Percentiles rank a stretch among this genome's conserved stretches.
Conservation (phyloP, 1,140 invertebrate genomes). For the Rhagoletis pomonella region DNA sequence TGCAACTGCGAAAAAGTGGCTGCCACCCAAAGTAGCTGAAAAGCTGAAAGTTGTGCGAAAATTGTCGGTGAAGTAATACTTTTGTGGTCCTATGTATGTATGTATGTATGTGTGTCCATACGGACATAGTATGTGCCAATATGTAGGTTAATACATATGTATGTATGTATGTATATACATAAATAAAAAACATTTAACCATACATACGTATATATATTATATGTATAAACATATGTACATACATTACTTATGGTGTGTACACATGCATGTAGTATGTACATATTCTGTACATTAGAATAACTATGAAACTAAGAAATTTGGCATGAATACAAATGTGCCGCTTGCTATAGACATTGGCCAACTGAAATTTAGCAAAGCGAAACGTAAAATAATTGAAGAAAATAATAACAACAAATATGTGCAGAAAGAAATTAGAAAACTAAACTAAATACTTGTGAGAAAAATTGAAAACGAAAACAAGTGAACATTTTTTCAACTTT, state of each 20-base stretch:
- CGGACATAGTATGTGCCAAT: not conserved
- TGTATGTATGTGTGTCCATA: too few relatives aligned
- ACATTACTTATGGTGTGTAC: not conserved
- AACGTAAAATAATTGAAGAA: slow-evolving; percentile 43
- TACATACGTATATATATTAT: not conserved
- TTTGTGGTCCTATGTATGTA: slow-evolving; percentile 17
- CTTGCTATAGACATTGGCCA: not conserved
- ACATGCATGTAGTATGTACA: not conserved
- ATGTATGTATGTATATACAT: not conserved
- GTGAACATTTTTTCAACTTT: slow-evolving; percentile 37
- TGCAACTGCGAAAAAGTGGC: slow-evolving; percentile 4
- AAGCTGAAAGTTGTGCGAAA: slow-evolving; percentile 39
- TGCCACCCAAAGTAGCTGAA: slow-evolving; percentile 33
- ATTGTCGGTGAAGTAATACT: slow-evolving; percentile 35
- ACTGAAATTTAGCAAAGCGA: slow-evolving; percentile 24
- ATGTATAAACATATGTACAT: not conserved
- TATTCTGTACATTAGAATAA: not conserved
- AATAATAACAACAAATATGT: slow-evolving; percentile 31
- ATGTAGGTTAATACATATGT: not conserved
- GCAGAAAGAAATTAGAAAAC: slow-evolving; percentile 25
- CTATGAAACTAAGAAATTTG: slow-evolving; percentile 34
- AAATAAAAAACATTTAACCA: too few relatives aligned
- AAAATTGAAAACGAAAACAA: slow-evolving; percentile 11
- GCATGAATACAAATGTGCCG: slow-evolving; percentile 39
- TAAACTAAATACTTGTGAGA: slow-evolving; percentile 54